A percentile compares a stretch with the other conserved stretches of the same genome.
These are phyloP conservation scores for Chironomus tepperi DNA, from an alignment of 1,140 invertebrate species.

Conservation along the genomic window DNA sequence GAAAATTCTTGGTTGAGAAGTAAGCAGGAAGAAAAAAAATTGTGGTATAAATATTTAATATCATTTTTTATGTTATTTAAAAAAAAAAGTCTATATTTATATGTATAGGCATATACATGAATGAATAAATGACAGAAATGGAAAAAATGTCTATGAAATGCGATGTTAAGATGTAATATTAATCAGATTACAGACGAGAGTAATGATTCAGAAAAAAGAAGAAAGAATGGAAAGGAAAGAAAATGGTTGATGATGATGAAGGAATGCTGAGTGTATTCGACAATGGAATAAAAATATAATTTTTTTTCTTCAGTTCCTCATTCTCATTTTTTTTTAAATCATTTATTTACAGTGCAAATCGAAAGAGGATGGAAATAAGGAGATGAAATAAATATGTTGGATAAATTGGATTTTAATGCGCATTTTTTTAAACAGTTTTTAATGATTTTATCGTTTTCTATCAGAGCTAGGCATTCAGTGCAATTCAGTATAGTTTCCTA, in stretches of 20 bases:
- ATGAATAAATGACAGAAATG: background rate
- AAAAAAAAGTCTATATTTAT: background rate
- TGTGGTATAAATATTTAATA: slow-evolving; percentile 22
- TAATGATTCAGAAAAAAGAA: slow-evolving; percentile 21
- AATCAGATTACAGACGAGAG: slow-evolving; percentile 21
- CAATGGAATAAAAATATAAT: background rate
- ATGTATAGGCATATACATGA: background rate
- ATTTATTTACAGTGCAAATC: background rate
- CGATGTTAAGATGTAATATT: slow-evolving; percentile 8
- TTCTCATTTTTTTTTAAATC: too few relatives aligned
- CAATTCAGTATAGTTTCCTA: too few relatives aligned
- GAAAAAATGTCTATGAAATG: slow-evolving; percentile 10
- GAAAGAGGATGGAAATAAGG: background rate
- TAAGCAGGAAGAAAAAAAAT: background rate
- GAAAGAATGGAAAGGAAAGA: background rate
- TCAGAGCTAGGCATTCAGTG: too few relatives aligned
- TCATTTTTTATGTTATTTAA: slow-evolving; percentile 24
- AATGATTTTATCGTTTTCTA: too few relatives aligned
- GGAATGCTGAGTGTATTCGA: background rate
- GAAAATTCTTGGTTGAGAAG: background rate
- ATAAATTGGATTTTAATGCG: too few relatives aligned
- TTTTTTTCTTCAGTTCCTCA: too few relatives aligned
- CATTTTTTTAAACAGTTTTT: too few relatives aligned
- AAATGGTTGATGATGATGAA: background rate
- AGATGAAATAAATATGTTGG: too few relatives aligned